Evolutionary conservation across 2,888 invertebrate species (phyloP).

Genomic region (Dermolepida albohirtum): DNA sequence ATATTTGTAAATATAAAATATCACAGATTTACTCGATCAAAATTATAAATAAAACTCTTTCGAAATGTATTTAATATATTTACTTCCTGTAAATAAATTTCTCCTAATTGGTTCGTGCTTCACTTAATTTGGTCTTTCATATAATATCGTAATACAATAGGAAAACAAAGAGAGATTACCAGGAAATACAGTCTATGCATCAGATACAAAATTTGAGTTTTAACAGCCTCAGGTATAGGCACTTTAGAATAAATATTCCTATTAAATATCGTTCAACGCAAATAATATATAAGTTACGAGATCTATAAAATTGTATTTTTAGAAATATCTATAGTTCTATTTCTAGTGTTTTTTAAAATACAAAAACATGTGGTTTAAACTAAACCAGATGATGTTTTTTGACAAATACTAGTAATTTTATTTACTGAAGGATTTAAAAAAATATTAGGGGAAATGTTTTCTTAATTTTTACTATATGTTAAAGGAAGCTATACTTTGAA

Average conservation of each 20-base stretch:
- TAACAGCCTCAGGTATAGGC: not conserved
- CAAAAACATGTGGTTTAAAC: no score
- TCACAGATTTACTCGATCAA: no score
- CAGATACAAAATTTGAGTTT: not conserved
- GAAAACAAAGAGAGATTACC: slow-evolving; percentile 17
- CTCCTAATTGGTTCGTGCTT: slow-evolving; percentile 3
- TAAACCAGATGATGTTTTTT: no score
- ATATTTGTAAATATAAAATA: no score
- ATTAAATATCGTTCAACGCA: no score
- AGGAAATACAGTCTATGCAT: slow-evolving; percentile 15
- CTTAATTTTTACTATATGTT: not conserved
- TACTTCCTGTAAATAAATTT: not conserved
- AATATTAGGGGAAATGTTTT: not conserved
- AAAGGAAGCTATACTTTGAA: not conserved
- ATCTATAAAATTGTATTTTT: no score
- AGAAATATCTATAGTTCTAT: no score
- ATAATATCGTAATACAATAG: slow-evolving; percentile 12
- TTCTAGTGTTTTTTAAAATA: no score
- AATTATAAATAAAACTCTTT: not conserved
- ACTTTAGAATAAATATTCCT: no score
- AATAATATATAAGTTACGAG: no score
- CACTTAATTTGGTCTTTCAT: slow-evolving; percentile 2
- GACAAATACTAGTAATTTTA: no score
- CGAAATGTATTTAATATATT: not conserved
- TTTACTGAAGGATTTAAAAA: no score